Evolutionary conservation across 2,113 vertebrate genomes (phyloP).

Genomic region (Cisticola juncidis): DNA sequence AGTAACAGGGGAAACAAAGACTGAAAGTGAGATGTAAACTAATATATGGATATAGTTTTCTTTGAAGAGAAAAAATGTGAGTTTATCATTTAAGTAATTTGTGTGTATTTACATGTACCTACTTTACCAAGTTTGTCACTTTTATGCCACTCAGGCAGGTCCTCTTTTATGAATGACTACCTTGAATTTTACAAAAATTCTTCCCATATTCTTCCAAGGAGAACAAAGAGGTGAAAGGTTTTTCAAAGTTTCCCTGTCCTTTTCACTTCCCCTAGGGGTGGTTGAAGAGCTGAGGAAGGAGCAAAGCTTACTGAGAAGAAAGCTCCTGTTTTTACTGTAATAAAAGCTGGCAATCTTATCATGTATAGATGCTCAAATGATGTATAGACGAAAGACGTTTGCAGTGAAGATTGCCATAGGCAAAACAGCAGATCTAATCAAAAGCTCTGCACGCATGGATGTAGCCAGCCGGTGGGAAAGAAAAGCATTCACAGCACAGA

Average conservation of each 20-base stretch:
- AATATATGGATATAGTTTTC: not conserved
- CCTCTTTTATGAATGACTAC: not conserved
- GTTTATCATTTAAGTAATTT: not conserved
- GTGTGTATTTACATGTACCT: not conserved
- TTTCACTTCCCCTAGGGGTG: slow-evolving; percentile 59
- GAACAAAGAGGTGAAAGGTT: slow-evolving; percentile 67
- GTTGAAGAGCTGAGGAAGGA: slow-evolving; percentile 53
- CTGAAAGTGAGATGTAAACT: not conserved
- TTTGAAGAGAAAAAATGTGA: not conserved
- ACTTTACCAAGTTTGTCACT: not conserved
- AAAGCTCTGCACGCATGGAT: slow-evolving; percentile 62
- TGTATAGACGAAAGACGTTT: slow-evolving; percentile 63
- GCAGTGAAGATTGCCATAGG: slow-evolving; percentile 68
- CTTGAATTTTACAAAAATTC: slow-evolving; percentile 13
- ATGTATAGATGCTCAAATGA: slow-evolving; percentile 48
- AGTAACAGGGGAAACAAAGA: not conserved
- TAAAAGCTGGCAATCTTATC: slow-evolving; percentile 59
- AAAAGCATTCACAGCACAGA: slow-evolving; percentile 35
- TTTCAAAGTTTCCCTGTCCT: slow-evolving; percentile 56
- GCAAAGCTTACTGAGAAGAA: slow-evolving; percentile 61
- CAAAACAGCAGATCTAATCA: slow-evolving; percentile 77
- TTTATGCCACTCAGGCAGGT: not conserved
- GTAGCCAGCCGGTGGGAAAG: slow-evolving; percentile 65
- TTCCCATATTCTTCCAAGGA: slow-evolving; percentile 28
- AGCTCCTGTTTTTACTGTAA: slow-evolving; percentile 55